Evolutionary conservation across 2,113 vertebrate genomes (phyloP).

Genomic region (Caracal caracal): DNA sequence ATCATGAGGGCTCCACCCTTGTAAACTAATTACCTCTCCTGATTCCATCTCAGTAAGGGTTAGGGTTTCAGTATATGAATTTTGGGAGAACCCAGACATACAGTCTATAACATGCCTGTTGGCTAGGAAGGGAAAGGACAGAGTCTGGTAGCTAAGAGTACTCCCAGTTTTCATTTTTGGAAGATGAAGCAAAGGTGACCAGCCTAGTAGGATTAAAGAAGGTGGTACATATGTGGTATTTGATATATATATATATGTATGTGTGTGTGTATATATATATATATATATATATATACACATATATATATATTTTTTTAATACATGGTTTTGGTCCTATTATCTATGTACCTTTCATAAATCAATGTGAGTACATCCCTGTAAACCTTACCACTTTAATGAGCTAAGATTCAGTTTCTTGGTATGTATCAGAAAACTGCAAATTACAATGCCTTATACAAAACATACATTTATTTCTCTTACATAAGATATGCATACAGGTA

Average conservation of each 20-base stretch:
- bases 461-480: neutral
- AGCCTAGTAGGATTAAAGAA: neutral
- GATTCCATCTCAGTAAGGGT: neutral
- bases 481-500: neutral
- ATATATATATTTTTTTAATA: neutral
- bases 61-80: neutral
- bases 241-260: too few species aligned
- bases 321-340: neutral
- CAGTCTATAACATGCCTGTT: neutral
- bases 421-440: neutral
- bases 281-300: too few species aligned
- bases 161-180: neutral
- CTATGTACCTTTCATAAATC: neutral
- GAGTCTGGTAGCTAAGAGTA: neutral
- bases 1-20: neutral
- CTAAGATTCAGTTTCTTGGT: neutral
- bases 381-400: neutral
- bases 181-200: neutral
- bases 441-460: neutral
- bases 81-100: neutral
- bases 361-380: neutral
- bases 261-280: too few species aligned
- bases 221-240: accelerated
- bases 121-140: neutral
- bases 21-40: neutral